phyloP scores from a whole-genome alignment of 2,888 invertebrate species.

The Epirrhoe tristata region DNA sequence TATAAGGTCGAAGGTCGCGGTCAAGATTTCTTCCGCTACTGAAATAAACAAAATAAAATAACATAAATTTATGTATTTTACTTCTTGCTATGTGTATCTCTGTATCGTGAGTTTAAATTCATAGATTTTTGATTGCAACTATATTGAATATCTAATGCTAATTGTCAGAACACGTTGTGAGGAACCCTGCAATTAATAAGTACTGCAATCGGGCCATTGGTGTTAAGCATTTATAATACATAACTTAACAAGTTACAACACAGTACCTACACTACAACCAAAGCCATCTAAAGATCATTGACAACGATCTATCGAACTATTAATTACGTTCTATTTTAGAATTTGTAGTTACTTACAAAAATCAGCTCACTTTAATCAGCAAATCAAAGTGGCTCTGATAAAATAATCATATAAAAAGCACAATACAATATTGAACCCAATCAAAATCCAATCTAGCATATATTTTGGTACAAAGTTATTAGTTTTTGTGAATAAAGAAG shows the following conservation, averaged over 20 bases:
- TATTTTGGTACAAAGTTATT: background rate
- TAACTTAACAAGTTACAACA: too few relatives aligned
- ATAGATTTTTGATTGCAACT: background rate
- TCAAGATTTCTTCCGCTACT: background rate
- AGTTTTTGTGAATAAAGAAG: background rate
- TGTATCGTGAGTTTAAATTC: background rate
- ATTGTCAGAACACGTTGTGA: too few relatives aligned
- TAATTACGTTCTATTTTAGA: background rate
- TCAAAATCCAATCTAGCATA: background rate
- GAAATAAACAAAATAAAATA: background rate
- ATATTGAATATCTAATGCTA: too few relatives aligned
- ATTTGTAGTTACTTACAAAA: background rate
- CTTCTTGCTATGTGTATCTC: background rate
- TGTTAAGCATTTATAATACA: too few relatives aligned
- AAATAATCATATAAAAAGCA: conserved; percentile 10
- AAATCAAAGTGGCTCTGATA: conserved; percentile 15
- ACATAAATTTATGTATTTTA: too few relatives aligned
- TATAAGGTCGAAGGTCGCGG: conserved; percentile 17
- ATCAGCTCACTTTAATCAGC: background rate
- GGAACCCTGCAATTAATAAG: too few relatives aligned
- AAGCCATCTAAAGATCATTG: too few relatives aligned
- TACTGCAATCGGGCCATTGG: too few relatives aligned
- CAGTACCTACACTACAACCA: too few relatives aligned
- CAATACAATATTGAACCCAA: conserved; percentile 3
- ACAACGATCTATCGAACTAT: too few relatives aligned